Evolutionary conservation across 2,888 invertebrate species (phyloP).

Genomic region (Cybosia mesomella): DNA sequence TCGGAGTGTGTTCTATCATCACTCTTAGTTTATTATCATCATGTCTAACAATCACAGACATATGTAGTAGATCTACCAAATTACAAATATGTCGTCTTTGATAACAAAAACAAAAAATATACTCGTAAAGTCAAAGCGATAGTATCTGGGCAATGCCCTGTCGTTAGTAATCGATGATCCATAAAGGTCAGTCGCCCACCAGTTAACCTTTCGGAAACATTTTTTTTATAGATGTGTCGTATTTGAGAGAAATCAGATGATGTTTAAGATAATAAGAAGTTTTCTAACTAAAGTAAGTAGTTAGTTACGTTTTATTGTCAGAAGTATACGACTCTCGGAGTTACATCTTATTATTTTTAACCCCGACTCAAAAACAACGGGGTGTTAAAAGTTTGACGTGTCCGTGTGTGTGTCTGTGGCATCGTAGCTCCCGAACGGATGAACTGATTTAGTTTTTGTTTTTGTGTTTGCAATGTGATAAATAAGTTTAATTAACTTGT

Average conservation of each 20-base stretch:
- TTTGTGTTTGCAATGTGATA: too few relatives aligned
- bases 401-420: too few relatives aligned
- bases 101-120: background rate
- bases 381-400: too few relatives aligned
- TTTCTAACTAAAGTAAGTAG: background rate
- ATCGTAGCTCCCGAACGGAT: too few relatives aligned
- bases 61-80: background rate
- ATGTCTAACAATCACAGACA: background rate
- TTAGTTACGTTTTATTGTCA: background rate
- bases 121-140: slow-evolving; percentile 2
- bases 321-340: background rate
- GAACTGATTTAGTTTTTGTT: too few relatives aligned
- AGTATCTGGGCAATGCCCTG: slow-evolving; percentile 14
- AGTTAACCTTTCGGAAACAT: slow-evolving; percentile 12
- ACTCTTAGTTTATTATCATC: too few relatives aligned
- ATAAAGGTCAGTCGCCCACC: slow-evolving; percentile 7
- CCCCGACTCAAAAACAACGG: too few relatives aligned
- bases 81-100: background rate
- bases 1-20: too few relatives aligned
- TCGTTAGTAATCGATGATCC: slow-evolving; percentile 9
- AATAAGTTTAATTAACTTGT: too few relatives aligned
- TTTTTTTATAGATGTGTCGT: background rate
- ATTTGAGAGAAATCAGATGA: slow-evolving; percentile 10
- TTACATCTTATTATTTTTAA: background rate
- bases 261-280: slow-evolving; percentile 1